Base-by-base conservation (phyloP, 1,140 invertebrate species). In the Drosophila seguyi region DNA sequence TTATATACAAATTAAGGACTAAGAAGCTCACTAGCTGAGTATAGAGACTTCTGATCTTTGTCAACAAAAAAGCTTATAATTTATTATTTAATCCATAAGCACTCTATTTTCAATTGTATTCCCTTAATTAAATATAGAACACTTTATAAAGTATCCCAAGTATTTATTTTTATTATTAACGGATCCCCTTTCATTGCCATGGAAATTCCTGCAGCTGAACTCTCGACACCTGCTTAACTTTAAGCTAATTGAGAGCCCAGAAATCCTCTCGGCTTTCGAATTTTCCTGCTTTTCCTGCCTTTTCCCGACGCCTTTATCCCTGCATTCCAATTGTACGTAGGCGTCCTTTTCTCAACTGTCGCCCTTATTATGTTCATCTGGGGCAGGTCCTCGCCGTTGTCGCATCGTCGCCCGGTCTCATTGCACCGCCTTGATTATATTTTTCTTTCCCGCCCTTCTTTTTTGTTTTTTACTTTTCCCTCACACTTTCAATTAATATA, bases 401-500 rank as follows among this genome's bases (percentile, higher is more conserved):
- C n/a, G n/a, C n/a, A n/a, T n/a, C 18, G 41, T 14, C 27, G 20
- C 25, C 34, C 22, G n/a, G 34, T 66, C 27, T 31, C 73, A 44
- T 41, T 58, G 36, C 71, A 72, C 31, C 67, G 59, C 41, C 41
- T 63, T 56, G 47, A 65, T 56, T 69, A 57, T 50, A 41, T 62
- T 66, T 44, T 78, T 52, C 55, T 68, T 71, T 52, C n/a, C 52
- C 20, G 50, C 20, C 38, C 44, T 44, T 41, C n/a, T 38, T 45
- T 57, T 55, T 34, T 68, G 4, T 74, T 25, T 25, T 25, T 25
- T 25, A 2, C 69, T 34, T 6, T 29, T n/a, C 44, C 42, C 42
- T 47, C 52, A 67, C 78, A 77, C 56, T 84, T 84, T 85, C 67
- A 79, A 80, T 85, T 82, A 80, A 73, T 74, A 81, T 73, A 85